Evolutionary conservation across 2,113 vertebrate species (phyloP), one percentile per base, ranked within the genome.

Genomic region (Glaucidium brasilianum): DNA sequence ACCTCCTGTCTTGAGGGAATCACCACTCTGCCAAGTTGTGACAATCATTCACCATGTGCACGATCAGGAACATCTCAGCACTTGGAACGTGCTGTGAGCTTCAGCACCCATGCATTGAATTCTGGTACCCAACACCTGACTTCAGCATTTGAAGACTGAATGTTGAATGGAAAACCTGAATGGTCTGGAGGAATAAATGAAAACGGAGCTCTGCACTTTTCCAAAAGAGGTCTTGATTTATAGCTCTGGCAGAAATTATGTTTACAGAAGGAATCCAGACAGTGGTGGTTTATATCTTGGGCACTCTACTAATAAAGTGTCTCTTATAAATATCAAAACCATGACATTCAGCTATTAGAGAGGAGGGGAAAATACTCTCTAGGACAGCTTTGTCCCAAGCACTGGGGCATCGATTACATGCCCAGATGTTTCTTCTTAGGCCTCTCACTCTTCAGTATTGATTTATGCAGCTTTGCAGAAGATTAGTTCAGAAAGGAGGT

Each of bases 381-480:
- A 68, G 25, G 41, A 32, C 13, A 63, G 47, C 35, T 94, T 91
- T 94, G 22, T 91, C 29, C 47, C 37, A 59, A 71, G 30, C 19
- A 59, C 21, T 64, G 55, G 25, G 32, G 3, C 41, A 83, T 55
- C 37, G 20, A 6, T 91, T 79, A 47, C 37, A 35, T 39, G 71
- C 35, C 30, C 32, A 55, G 29, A 37, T 85, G 32, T 83, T 94
- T 84, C 35, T 74, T 19, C 76, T 91, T 77, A 12, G 2, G 8
- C 37, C 29, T 71, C 32, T 88, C 32, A 32, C 13, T 63, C 67
- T 77, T 62, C 75, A 47, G 8, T 59, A 79, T 25, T 79, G 67
- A 79, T 58, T 56, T 73, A 62, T 76, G 63, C n/a, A 71, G 62
- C 68, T 84, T 94, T 83, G 41, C n/a, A 91, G 67, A 88, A 80